Evolutionary conservation across 2,113 vertebrate species (phyloP).

Genomic region (Mandrillus leucophaeus): DNA sequence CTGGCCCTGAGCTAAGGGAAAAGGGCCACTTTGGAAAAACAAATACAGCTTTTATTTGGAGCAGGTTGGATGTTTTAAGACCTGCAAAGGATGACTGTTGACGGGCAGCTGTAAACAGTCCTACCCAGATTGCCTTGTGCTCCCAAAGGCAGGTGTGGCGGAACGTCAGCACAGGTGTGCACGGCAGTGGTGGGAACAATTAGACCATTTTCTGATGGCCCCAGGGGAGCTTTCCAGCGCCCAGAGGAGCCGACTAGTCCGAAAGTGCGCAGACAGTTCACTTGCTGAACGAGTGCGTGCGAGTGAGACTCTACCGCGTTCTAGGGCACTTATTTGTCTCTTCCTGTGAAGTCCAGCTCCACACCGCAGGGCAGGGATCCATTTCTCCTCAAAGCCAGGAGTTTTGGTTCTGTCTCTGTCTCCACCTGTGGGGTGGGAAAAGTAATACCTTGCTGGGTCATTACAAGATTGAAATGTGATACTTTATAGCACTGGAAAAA

Average conservation of each 20-base stretch:
- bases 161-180: fast-evolving
- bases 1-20: not conserved
- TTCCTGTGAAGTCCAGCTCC: not conserved
- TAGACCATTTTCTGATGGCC: fast-evolving
- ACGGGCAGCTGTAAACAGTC: not conserved
- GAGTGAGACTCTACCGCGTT: fast-evolving
- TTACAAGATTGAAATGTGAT: not conserved
- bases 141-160: not conserved
- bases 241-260: no score
- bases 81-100: not conserved
- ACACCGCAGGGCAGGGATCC: not conserved
- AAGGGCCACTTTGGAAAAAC: fast-evolving
- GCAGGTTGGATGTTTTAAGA: not conserved
- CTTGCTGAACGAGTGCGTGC: not conserved
- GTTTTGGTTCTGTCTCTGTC: not conserved
- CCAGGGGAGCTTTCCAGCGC: not conserved
- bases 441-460: no score
- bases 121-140: not conserved
- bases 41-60: not conserved
- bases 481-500: not conserved
- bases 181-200: fast-evolving
- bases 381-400: not conserved
- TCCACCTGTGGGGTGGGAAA: not conserved
- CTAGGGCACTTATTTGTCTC: not conserved
- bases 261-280: not conserved